These are phyloP conservation scores for Argyrosomus japonicus DNA, from an alignment of 2,113 vertebrate genomes.

Conservation along the genomic window DNA sequence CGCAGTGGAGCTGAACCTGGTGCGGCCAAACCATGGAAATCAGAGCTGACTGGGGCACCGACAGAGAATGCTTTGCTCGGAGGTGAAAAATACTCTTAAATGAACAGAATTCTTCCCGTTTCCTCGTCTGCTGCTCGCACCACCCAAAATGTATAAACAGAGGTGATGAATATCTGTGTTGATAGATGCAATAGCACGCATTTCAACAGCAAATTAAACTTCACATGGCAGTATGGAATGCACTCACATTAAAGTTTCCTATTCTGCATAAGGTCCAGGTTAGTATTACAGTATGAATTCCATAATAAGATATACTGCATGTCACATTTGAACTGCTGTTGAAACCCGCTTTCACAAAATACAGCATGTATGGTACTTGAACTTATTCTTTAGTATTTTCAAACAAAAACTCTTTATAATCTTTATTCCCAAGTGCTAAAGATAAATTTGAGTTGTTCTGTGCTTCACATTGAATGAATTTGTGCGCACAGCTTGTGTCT, in stretches of 20 bases:
- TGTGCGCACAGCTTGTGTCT: constrained; percentile 3
- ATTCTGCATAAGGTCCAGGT: constrained; percentile 13
- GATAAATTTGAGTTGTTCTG: not conserved
- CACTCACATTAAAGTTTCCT: constrained; percentile 20
- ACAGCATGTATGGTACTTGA: not conserved
- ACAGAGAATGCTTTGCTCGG: constrained; percentile 34
- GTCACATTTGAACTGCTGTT: too few relatives aligned
- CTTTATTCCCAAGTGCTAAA: not conserved
- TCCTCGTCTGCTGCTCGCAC: constrained; percentile 52
- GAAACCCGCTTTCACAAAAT: not conserved
- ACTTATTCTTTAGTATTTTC: not conserved
- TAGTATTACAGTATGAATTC: not conserved
- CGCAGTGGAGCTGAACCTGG: constrained; percentile 61
- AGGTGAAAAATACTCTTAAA: constrained; percentile 52
- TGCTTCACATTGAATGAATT: not conserved
- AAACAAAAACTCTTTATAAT: not conserved
- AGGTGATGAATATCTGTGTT: constrained; percentile 63
- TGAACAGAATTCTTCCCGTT: constrained; percentile 48
- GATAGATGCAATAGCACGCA: constrained; percentile 54
- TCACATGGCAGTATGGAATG: constrained; percentile 40
- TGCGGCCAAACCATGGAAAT: constrained; percentile 54
- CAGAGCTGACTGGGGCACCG: constrained; percentile 47
- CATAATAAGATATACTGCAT: not conserved
- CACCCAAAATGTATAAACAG: constrained; percentile 61
- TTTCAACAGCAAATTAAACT: constrained; percentile 60